Evolutionary conservation across 2,888 invertebrate species (phyloP), one percentile per base, ranked within the genome.

Genomic region (Mythimna lalbum): DNA sequence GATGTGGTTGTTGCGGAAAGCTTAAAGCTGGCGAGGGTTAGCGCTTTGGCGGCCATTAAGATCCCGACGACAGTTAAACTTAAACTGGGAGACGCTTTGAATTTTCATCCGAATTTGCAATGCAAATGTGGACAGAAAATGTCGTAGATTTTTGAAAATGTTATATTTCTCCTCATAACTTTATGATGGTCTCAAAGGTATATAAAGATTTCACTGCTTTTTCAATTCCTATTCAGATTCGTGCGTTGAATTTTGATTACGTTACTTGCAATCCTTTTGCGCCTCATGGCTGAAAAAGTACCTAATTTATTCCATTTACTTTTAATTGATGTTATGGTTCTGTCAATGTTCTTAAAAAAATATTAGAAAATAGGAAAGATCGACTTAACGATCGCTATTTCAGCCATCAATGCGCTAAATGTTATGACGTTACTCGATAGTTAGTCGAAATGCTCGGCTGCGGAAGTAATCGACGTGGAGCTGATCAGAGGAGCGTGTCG

Each of bases 1-100:
- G 89, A 89, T 92, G 91, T 89, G 88, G 88, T 87, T 91, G 89
- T 90, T 90, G 90, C 87, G 90, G 89, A 83, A 84, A 87, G 85
- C 85, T 87, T 89, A 89, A 87, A 90, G 87, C 89, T 88, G 76
- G 85, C 74, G 86, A 91, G 91, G 89, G 91, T 92, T 90, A 90
- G 87, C 88, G 84, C 87, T 84, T 85, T 85, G 86, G 87, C 87
- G 88, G 87, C 90, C 90, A 91, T 91, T 92, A 90, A 87, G 88
- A 88, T 85, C 82, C 72, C 85, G 86, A 83, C 83, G 88, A 88
- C 89, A 88, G 89, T 89, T 89, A 86, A 90, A 90, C 87, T 89
- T 88, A 89, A 87, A 89, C 88, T 82, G 87, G 81, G 86, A 88
- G 87, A 81, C 86, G 85, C 86, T 87, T 86, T 84, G 88, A 89